These are phyloP conservation scores for Tholera decimalis DNA, from an alignment of 2,888 invertebrate species.

Conservation along the genomic window DNA sequence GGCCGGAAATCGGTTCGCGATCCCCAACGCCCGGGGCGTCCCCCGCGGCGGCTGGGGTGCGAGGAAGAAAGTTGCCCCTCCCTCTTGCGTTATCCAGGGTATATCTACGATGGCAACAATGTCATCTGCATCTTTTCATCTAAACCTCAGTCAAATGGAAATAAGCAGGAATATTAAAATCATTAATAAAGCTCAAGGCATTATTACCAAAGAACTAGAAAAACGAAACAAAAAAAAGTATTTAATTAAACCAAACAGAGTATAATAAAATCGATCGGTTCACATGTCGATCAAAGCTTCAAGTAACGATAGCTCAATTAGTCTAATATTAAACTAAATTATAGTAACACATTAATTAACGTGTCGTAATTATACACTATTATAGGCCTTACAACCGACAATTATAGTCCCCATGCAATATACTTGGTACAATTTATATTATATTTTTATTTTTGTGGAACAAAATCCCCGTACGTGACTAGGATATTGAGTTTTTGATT, in stretches of 20 bases:
- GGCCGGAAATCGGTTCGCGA: too few relatives aligned
- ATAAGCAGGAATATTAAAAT: background rate
- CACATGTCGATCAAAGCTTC: slow-evolving; percentile 72
- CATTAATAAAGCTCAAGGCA: slow-evolving; percentile 3
- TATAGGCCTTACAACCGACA: slow-evolving; percentile 67
- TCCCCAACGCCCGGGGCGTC: too few relatives aligned
- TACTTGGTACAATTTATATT: slow-evolving; percentile 29
- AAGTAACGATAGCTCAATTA: slow-evolving; percentile 72
- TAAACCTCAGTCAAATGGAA: background rate
- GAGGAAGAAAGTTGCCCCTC: too few relatives aligned
- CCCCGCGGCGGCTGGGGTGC: too few relatives aligned
- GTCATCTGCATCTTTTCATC: too few relatives aligned
- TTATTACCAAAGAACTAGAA: slow-evolving; percentile 11
- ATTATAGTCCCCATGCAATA: slow-evolving; percentile 56
- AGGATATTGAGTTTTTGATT: slow-evolving; percentile 39
- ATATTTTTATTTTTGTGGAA: slow-evolving; percentile 41
- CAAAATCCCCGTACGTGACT: slow-evolving; percentile 15
- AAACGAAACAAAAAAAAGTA: slow-evolving; percentile 53
- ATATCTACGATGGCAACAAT: too few relatives aligned
- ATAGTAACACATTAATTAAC: slow-evolving; percentile 74
- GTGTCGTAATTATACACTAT: slow-evolving; percentile 72
- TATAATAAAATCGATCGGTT: slow-evolving; percentile 63
- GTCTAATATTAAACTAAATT: slow-evolving; percentile 72
- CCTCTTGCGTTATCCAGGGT: too few relatives aligned
- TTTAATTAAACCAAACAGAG: slow-evolving; percentile 70